Conservation (phyloP, 1,140 invertebrate genomes). For the Cyphomyrmex costatus region DNA sequence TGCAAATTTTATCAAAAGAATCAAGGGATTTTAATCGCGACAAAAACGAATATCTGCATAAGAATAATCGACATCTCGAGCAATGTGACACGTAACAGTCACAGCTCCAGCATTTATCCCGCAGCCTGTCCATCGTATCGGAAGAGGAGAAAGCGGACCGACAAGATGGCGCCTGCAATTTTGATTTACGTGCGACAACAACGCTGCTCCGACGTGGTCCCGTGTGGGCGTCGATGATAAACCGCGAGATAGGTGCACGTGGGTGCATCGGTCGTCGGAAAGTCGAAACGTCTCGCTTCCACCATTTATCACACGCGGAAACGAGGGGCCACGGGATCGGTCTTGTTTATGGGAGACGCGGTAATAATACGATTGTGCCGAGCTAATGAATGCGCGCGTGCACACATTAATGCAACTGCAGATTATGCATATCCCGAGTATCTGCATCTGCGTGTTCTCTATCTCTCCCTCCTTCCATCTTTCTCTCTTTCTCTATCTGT, state of each 20-base stretch:
- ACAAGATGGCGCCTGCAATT: conserved; percentile 63
- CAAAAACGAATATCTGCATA: background rate
- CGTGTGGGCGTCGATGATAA: conserved; percentile 62
- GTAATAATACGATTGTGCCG: conserved; percentile 69
- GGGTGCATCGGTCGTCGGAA: conserved; percentile 63
- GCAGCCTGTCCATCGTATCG: background rate
- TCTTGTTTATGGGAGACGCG: conserved; percentile 54
- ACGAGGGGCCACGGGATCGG: conserved; percentile 50
- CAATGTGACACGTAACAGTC: conserved; percentile 24
- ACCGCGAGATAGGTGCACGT: conserved; percentile 56
- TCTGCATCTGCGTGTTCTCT: background rate
- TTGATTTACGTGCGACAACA: conserved; percentile 70
- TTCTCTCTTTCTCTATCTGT: background rate
- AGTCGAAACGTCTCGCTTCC: conserved; percentile 55
- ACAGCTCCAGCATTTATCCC: conserved; percentile 39
- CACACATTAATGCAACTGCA: conserved; percentile 65
- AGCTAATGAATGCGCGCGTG: conserved; percentile 65
- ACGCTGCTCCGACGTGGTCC: background rate
- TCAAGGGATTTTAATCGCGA: background rate
- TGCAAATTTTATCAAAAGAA: background rate
- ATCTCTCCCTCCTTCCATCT: background rate
- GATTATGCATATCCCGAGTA: conserved; percentile 58
- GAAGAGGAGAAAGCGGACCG: conserved; percentile 46
- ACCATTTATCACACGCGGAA: conserved; percentile 64
- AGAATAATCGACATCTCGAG: conserved; percentile 29